A percentile compares a stretch with the other conserved stretches of the same genome.
These are phyloP conservation scores for Ictalurus punctatus DNA, from an alignment of 2,113 vertebrate species.

Conservation along the genomic window DNA sequence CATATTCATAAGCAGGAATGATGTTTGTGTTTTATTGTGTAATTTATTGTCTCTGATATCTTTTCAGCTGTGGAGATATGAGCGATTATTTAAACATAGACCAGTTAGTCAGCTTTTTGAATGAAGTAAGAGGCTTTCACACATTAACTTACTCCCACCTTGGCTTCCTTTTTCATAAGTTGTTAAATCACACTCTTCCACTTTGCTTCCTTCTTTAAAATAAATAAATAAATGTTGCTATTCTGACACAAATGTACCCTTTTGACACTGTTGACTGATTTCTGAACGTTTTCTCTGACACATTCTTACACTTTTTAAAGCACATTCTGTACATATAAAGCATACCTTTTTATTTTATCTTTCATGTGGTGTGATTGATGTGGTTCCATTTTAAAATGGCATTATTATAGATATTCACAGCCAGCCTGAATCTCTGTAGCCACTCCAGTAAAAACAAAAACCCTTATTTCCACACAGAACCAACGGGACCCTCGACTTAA, in stretches of 20 bases:
- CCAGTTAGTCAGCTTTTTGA: conserved; percentile 99
- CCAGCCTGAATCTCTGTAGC: background rate
- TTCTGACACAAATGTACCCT: background rate
- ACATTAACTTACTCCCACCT: conserved; percentile 91
- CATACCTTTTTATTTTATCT: background rate
- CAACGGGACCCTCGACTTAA: conserved; percentile 96
- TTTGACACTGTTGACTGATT: conserved; percentile 7
- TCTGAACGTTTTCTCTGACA: background rate
- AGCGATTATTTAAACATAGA: conserved; percentile 99
- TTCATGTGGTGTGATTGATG: background rate
- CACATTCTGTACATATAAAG: background rate
- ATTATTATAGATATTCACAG: conserved; percentile 1
- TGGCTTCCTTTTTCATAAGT: conserved; percentile 56
- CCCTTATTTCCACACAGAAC: conserved; percentile 77
- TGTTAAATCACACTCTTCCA: conserved; percentile 62
- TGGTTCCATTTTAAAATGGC: conserved; percentile 12
- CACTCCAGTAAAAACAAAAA: conserved; percentile 30
- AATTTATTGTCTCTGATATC: conserved; percentile 47
- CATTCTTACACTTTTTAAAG: background rate
- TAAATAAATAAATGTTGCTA: too few relatives aligned
- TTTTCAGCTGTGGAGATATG: conserved; percentile 99
- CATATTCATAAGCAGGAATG: background rate
- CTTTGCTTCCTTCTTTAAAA: conserved; percentile 4
- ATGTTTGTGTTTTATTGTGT: background rate
- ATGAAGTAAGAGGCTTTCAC: conserved; percentile 99